Base-by-base conservation (phyloP, 92 coral and sea anemone genomes). In the Desmophyllum pertusum region DNA sequence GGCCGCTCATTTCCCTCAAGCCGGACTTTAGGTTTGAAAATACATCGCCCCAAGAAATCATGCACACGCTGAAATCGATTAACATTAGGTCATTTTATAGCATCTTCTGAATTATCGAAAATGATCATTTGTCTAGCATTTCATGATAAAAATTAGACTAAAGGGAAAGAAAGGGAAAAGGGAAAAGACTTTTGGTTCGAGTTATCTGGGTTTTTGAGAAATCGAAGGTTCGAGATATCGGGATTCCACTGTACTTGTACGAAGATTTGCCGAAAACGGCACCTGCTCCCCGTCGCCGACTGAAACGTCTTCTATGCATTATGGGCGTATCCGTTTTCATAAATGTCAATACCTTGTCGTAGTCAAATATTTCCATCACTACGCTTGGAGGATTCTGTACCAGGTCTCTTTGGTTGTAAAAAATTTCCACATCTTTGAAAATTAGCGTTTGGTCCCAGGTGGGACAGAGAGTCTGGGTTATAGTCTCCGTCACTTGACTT, bases 391-490 rank as follows among this genome's bases (percentile, higher is more conserved):
- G 95, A 70, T 83, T 77, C 29, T 73, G 76, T 52, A 35, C 62
- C 27, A 93, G 86, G 50, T 84, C 88, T 36, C 75, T 87, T n/a
- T 74, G 85, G 66, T 83, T 77, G 25, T 87, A 97, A 71, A 69
- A 91, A 61, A 95, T 77, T 62, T 88, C 92, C 42, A 95, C 76
- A 11, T 93, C 86, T 59, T 83, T 78, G 81, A 95, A 95, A 50
- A 95, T 85, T 27, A 95, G 93, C 33, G 94, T 93, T 77, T 95
- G 95, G 80, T 95, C 91, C 98, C 98, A 95, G 14, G 92, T 95
- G n/a, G 98, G 97, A 73, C 91, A 75, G 59, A 90, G 74, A 21
- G 92, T 91, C 84, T 93, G 88, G 37, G 72, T 78, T 57, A 78
- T 66, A 50, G 85, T 80, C 81, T 93, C 85, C 1, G 98, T 93